Conservation (phyloP, 2,888 invertebrate species). For the Trichopoda pennipes region DNA sequence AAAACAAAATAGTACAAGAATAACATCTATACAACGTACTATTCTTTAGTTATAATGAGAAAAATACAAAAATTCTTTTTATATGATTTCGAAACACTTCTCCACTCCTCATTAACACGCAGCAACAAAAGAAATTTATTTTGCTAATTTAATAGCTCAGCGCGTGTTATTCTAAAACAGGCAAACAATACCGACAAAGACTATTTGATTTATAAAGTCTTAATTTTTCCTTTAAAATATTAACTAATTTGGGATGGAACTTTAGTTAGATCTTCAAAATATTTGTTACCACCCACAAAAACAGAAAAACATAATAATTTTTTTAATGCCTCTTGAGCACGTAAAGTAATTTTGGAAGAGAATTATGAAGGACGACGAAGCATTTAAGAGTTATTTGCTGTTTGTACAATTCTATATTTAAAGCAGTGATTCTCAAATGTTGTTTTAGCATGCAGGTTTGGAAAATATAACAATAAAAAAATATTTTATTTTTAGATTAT, state of each 20-base stretch:
- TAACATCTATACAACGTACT: neutral
- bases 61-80: too few relatives aligned
- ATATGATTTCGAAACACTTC: constrained; percentile 10
- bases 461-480: too few relatives aligned
- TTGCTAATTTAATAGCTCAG: neutral
- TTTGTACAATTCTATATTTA: too few relatives aligned
- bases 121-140: constrained; percentile 1
- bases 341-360: constrained; percentile 7
- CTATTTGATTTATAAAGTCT: constrained; percentile 30
- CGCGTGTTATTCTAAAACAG: neutral
- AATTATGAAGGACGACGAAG: neutral
- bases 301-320: neutral
- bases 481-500: too few relatives aligned
- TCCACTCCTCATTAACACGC: constrained; percentile 44
- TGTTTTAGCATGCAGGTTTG: too few relatives aligned
- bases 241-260: neutral
- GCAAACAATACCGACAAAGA: too few relatives aligned
- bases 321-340: constrained; percentile 33
- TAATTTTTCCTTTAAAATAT: constrained; percentile 20
- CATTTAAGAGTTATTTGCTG: neutral
- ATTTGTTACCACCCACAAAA: neutral
- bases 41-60: neutral
- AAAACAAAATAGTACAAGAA: too few relatives aligned
- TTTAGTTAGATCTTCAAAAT: neutral
- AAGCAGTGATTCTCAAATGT: too few relatives aligned